A percentile compares a stretch with the other conserved stretches of the same genome.
Conservation (phyloP, 2,797 vertebrate species). For the Xiphorhynchus erythropygius region DNA sequence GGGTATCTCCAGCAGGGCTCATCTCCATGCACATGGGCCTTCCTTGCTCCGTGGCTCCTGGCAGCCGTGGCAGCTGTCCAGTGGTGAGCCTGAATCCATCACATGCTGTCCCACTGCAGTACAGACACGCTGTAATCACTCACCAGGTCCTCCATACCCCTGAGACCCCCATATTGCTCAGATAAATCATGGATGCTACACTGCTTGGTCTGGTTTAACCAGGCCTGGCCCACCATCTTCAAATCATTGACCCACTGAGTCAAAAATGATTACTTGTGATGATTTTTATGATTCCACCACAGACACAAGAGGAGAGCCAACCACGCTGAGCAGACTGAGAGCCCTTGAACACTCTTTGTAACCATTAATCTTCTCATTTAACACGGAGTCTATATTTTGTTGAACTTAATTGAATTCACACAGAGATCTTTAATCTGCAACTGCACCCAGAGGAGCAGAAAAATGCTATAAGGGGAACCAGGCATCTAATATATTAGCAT, state of each 20-base stretch:
- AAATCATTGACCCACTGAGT: background rate
- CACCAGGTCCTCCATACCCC: background rate
- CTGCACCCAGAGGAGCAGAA: background rate
- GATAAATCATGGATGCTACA: background rate
- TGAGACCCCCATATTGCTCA: background rate
- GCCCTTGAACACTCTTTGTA: background rate
- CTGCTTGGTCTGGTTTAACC: background rate
- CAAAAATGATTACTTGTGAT: background rate
- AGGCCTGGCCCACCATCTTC: background rate
- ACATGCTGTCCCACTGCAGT: accelerated
- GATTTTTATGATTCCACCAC: background rate
- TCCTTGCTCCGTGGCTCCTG: background rate
- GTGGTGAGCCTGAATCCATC: background rate
- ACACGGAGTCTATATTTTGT: background rate
- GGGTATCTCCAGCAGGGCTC: accelerated
- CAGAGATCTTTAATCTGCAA: background rate
- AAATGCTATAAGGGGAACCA: background rate
- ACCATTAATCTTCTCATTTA: background rate
- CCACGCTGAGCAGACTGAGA: background rate
- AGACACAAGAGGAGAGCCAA: background rate
- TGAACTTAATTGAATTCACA: background rate
- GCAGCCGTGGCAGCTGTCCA: background rate
- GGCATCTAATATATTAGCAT: background rate
- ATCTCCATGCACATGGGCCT: accelerated
- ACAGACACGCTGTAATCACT: background rate